Percentiles rank a stretch among this genome's conserved stretches.
phyloP scores from a whole-genome alignment of 2,797 vertebrate genomes.

The Tympanoctomys barrerae region DNA sequence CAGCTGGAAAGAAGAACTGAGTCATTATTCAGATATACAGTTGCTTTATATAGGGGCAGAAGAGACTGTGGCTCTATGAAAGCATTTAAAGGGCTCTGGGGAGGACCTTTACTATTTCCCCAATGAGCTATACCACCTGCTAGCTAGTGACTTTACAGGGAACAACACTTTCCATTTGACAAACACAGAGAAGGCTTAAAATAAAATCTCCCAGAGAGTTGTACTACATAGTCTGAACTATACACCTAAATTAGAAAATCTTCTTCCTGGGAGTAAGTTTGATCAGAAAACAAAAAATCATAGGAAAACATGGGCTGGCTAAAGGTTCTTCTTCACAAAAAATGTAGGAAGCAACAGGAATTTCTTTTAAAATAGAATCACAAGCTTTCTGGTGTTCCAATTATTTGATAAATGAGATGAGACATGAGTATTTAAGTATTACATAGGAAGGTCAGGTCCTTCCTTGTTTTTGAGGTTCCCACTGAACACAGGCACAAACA shows the following conservation, averaged over 20 bases:
- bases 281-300: constrained; percentile 49
- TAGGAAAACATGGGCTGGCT: neutral
- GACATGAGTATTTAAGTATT: neutral
- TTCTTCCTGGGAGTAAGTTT: constrained; percentile 55
- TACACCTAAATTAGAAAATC: constrained; percentile 56
- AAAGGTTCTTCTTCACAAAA: neutral
- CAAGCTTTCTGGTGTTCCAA: neutral
- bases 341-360: neutral
- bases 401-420: constrained; percentile 17
- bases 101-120: constrained; percentile 10
- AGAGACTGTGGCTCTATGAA: constrained; percentile 38
- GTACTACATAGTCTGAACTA: constrained; percentile 55
- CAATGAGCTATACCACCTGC: neutral
- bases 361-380: neutral
- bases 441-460: neutral
- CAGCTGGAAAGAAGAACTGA: constrained; percentile 73
- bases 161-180: constrained; percentile 64
- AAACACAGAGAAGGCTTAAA: constrained; percentile 62
- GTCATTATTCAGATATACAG: constrained; percentile 71
- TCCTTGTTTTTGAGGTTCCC: neutral
- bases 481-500: neutral
- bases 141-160: constrained; percentile 24
- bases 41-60: constrained; percentile 64
- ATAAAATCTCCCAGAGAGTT: constrained; percentile 60
- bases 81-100: constrained; percentile 56